phyloP scores from a whole-genome alignment of 2,113 vertebrate genomes.

The Lamprotornis superbus region DNA sequence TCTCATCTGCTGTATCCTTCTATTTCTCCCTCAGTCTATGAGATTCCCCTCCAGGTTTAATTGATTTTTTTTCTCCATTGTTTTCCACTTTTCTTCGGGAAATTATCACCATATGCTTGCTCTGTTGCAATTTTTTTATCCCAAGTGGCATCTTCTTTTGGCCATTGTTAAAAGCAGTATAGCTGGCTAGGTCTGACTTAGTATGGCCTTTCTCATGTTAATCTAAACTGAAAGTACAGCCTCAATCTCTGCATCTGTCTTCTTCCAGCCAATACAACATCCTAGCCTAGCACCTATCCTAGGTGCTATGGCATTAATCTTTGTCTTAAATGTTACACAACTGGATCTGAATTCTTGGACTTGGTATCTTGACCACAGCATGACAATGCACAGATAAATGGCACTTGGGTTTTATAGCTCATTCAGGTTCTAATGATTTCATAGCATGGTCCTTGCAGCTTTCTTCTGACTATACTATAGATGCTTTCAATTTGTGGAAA shows the following conservation, averaged over 20 bases:
- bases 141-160: background rate
- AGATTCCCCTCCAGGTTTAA: background rate
- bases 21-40: background rate
- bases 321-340: background rate
- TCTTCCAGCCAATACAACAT: background rate
- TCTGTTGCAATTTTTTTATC: background rate
- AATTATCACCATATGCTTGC: constrained; percentile 41
- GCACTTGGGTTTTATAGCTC: background rate
- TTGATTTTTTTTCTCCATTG: background rate
- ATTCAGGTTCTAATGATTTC: background rate
- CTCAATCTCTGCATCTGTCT: constrained; percentile 12
- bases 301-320: background rate
- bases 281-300: background rate
- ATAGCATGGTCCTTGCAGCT: background rate
- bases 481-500: background rate
- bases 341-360: background rate
- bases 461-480: background rate
- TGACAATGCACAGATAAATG: background rate
- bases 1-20: background rate
- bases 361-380: background rate
- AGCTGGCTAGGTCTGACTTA: background rate
- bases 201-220: constrained; percentile 17
- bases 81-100: constrained; percentile 26
- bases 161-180: background rate
- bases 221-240: background rate